Conservation (phyloP, 2,113 vertebrate species). For the Pedionomus torquatus region DNA sequence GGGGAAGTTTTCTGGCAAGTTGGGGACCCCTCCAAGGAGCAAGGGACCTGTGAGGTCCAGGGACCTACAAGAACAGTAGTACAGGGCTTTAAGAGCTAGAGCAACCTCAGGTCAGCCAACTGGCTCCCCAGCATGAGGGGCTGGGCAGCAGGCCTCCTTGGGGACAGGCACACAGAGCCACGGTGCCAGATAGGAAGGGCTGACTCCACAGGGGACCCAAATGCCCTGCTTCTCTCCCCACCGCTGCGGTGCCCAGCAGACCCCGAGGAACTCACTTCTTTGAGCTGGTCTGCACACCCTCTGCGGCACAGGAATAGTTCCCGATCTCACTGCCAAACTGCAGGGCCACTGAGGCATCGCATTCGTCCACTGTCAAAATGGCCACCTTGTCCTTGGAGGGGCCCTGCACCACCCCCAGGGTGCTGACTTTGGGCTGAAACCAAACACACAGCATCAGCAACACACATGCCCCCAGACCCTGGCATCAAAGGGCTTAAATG, state of each 20-base stretch:
- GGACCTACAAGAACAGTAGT: constrained; percentile 78
- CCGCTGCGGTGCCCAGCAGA: not conserved
- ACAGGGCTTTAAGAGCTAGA: not conserved
- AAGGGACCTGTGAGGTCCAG: constrained; percentile 96
- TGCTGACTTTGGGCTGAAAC: constrained; percentile 87
- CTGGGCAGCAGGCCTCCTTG: not conserved
- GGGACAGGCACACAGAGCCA: not conserved
- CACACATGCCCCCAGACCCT: not conserved
- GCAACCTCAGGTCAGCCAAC: not conserved
- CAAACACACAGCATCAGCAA: not conserved
- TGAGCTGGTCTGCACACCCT: constrained; percentile 93
- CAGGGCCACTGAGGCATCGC: constrained; percentile 89
- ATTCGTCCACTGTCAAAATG: constrained; percentile 92
- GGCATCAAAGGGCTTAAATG: not conserved
- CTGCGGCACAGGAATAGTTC: constrained; percentile 95
- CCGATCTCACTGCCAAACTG: constrained; percentile 90
- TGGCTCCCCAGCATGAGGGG: not conserved
- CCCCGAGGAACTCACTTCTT: constrained; percentile 89
- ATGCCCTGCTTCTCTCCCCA: not conserved
- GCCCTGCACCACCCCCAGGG: constrained; percentile 89
- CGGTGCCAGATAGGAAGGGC: not conserved
- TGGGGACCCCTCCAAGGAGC: constrained; percentile 95
- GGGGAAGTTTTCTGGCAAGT: constrained; percentile 94
- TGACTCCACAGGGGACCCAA: not conserved
- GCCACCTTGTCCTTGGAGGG: constrained; percentile 97